phyloP scores from a whole-genome alignment of 2,113 vertebrate species.

The Clarias magur region DNA sequence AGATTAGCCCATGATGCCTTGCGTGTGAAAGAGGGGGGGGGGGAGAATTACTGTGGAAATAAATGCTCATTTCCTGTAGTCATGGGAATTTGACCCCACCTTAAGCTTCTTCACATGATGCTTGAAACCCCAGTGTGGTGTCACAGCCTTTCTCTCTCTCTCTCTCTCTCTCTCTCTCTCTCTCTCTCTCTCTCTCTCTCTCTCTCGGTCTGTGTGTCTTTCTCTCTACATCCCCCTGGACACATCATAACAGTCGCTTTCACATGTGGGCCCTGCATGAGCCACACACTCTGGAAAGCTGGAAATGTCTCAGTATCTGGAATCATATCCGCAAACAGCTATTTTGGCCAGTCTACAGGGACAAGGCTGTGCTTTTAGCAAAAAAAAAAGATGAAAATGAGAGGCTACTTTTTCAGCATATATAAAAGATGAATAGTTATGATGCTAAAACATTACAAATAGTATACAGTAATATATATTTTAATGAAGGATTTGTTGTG shows the following conservation, averaged over 20 bases:
- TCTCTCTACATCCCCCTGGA: constrained; percentile 21
- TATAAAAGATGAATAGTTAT: background rate
- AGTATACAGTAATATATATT: background rate
- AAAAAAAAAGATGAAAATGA: background rate
- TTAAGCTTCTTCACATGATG: constrained; percentile 54
- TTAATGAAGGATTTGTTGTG: too few relatives aligned
- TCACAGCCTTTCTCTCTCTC: background rate
- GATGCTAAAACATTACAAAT: too few relatives aligned
- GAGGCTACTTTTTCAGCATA: background rate
- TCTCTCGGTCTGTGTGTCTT: background rate
- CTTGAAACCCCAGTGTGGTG: constrained; percentile 27
- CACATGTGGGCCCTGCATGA: constrained; percentile 17
- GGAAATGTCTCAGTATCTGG: background rate
- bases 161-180: background rate
- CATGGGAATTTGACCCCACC: constrained; percentile 75
- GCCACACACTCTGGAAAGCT: constrained; percentile 12
- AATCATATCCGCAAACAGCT: constrained; percentile 20
- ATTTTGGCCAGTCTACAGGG: constrained; percentile 39
- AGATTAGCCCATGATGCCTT: constrained; percentile 49
- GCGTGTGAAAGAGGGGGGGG: constrained; percentile 40
- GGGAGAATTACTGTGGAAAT: constrained; percentile 63
- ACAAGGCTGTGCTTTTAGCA: constrained; percentile 2
- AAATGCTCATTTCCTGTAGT: constrained; percentile 77
- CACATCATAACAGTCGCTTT: constrained; percentile 32
- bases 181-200: background rate